Evolutionary conservation across 2,797 vertebrate species (phyloP).

Genomic region (Silurus lanzhouensis): DNA sequence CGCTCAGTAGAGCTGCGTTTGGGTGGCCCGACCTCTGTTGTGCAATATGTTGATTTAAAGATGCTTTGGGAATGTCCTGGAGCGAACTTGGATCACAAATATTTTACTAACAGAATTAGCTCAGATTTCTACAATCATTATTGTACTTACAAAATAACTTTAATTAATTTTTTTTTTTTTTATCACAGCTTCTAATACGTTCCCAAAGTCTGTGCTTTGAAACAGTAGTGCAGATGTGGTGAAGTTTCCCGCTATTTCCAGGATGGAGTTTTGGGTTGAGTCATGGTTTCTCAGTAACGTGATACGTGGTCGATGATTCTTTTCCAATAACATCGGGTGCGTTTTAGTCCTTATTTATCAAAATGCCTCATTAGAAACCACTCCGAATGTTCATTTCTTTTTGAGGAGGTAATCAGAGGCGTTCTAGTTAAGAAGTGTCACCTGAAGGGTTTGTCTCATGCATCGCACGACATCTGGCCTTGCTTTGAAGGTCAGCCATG

Average conservation of each 20-base stretch:
- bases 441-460: slow-evolving; percentile 72
- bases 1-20: slow-evolving; percentile 57
- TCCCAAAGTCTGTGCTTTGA: background rate
- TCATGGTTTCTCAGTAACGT: background rate
- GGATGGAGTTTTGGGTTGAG: background rate
- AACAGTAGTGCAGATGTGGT: background rate
- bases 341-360: background rate
- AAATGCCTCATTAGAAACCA: background rate
- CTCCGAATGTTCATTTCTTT: background rate
- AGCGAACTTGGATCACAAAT: background rate
- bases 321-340: background rate
- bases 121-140: background rate
- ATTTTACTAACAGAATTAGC: background rate
- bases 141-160: background rate
- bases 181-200: background rate
- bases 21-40: slow-evolving; percentile 60
- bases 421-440: slow-evolving; percentile 69
- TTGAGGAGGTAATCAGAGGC: slow-evolving; percentile 52
- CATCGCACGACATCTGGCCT: slow-evolving; percentile 72
- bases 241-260: background rate
- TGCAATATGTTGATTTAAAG: slow-evolving; percentile 60
- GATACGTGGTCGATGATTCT: background rate
- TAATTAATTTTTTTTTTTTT: no score
- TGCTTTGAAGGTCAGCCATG: slow-evolving; percentile 76
- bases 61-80: slow-evolving; percentile 21